Evolutionary conservation across 2,797 vertebrate species (phyloP), one percentile per base, ranked within the genome.

Genomic region (Varecia variegata): DNA sequence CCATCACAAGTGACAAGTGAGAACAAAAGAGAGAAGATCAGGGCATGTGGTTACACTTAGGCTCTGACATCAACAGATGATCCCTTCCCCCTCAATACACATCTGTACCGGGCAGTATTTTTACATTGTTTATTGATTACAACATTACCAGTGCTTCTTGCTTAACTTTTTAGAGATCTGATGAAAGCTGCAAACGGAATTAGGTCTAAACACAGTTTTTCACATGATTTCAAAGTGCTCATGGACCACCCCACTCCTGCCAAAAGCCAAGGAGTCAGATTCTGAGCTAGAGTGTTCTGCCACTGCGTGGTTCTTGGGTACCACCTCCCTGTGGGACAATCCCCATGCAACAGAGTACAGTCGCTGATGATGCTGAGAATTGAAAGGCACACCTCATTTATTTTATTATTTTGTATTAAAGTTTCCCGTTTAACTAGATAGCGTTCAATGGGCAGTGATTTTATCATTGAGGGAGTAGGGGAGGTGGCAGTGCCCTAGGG

Each of bases 401-500:
- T 68, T 83, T 80, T 23, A 38, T 81, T 58, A 20, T 27, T 94
- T 80, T 79, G 47, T 47, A 45, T 65, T 47, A 9, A 67, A 71
- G 47, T 30, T 20, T 95, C 91, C 62, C 35, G 23, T 90, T 81
- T 79, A 62, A 62, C 70, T 62, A 73, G 73, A 1, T 43, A 84
- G 45, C 45, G 40, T 74, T 68, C 60, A 38, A 12, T 7, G 45
- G 6, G 9, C 27, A 30, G 65, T 77, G 74, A 35, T 79, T 85
- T 95, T 52, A 74, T 60, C 32, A 0, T 38, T 45, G 25, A 76
- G 18, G 18, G 27, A 54, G 18, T 21, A 6, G 21, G 27, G 40
- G 20, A 10, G 13, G 3, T 11, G 23, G 62, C 73, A 68, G n/a
- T 45, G 9, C 43, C 47, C 38, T 7, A 1, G 54, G 13, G 27